Evolutionary conservation across 2,113 vertebrate species (phyloP).

Genomic region (Isichthys henryi): DNA sequence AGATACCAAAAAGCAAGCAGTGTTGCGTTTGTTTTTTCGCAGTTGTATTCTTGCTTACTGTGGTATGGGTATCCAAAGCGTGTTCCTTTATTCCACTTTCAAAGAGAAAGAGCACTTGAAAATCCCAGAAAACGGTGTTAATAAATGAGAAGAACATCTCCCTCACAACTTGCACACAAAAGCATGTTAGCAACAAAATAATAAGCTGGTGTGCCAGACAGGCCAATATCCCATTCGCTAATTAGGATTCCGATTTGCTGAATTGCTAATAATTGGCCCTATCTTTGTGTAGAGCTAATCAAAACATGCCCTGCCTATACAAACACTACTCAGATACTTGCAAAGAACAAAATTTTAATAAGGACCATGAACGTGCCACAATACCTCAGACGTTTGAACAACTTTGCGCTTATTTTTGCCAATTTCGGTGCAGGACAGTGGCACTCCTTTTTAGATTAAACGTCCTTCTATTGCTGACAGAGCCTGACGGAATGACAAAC

Average conservation of each 20-base stretch:
- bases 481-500: not conserved
- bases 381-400: not conserved
- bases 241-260: not conserved
- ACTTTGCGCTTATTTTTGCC: not conserved
- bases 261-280: not conserved
- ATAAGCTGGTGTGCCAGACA: not conserved
- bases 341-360: not conserved
- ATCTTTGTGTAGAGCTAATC: not conserved
- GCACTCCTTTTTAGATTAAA: not conserved
- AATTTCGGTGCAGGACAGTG: not conserved
- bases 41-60: not conserved
- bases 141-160: not conserved
- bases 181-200: not conserved
- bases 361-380: not conserved
- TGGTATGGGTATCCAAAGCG: not conserved
- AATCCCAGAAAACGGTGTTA: not conserved
- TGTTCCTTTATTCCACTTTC: not conserved
- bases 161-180: not conserved
- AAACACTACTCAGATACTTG: not conserved
- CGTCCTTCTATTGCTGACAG: not conserved
- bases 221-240: not conserved
- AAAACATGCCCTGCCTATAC: not conserved
- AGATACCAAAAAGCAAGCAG: not conserved
- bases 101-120: not conserved
- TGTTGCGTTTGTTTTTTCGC: not conserved